These are phyloP conservation scores for Gandaritis pyraliata DNA, from an alignment of 2,888 invertebrate species.

Conservation along the genomic window DNA sequence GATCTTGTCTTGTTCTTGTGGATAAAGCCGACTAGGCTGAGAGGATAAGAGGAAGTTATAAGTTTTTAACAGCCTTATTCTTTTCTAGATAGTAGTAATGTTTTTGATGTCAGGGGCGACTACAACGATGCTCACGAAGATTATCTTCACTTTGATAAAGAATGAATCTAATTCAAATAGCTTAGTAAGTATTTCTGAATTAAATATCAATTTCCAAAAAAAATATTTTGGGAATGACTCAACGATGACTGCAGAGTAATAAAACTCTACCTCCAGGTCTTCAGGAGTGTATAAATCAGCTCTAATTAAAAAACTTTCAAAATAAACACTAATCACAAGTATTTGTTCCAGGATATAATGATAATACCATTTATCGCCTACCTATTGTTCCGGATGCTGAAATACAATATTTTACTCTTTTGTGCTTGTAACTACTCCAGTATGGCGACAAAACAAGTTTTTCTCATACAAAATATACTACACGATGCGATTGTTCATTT, in stretches of 20 bases:
- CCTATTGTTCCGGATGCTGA: constrained; percentile 52
- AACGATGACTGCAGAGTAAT: no score
- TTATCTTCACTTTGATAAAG: constrained; percentile 3
- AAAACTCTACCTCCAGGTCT: no score
- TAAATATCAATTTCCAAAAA: no score
- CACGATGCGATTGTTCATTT: constrained; percentile 62
- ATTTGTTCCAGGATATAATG: constrained; percentile 14
- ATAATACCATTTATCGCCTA: constrained; percentile 34
- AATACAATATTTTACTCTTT: constrained; percentile 57
- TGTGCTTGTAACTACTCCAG: constrained; percentile 64
- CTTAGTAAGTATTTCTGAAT: no score
- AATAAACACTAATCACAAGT: no score
- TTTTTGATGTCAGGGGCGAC: constrained; percentile 59
- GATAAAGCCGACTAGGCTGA: no score
- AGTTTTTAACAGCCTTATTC: no score
- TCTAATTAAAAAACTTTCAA: no score
- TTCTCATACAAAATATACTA: constrained; percentile 57
- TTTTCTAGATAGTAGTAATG: constrained; percentile 60
- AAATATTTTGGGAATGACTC: no score
- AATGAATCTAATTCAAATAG: not conserved
- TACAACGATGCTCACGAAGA: constrained; percentile 44
- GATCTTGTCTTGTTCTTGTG: no score
- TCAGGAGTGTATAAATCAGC: no score
- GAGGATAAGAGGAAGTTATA: no score
- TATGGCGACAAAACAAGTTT: constrained; percentile 56